A percentile compares a stretch with the other conserved stretches of the same genome.
phyloP scores from a whole-genome alignment of 2,888 invertebrate genomes.

The Drosophila quinaria region DNA sequence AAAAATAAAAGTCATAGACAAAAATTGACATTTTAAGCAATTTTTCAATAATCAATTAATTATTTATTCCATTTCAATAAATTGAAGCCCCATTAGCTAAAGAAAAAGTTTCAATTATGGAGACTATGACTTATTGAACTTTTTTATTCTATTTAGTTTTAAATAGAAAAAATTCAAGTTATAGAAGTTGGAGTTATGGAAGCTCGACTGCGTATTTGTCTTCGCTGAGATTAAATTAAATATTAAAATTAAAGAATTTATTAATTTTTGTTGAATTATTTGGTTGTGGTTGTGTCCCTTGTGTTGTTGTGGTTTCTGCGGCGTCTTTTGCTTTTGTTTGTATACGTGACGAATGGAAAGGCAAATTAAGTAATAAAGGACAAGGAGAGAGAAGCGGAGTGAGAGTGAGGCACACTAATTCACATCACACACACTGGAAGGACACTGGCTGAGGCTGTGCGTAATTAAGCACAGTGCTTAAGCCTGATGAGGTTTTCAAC shows the following conservation, averaged over 20 bases:
- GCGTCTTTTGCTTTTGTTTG: constrained; percentile 21
- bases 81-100: no score
- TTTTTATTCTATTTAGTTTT: no score
- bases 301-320: constrained; percentile 33
- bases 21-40: no score
- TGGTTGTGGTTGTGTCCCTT: constrained; percentile 14
- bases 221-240: not conserved
- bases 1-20: no score
- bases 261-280: constrained; percentile 10
- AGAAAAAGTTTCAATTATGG: no score
- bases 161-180: no score
- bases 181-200: no score
- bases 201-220: no score
- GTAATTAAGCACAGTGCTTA: constrained; percentile 74
- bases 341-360: constrained; percentile 29
- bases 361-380: constrained; percentile 42
- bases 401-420: not conserved
- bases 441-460: constrained; percentile 26
- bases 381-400: not conserved
- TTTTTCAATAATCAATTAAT: no score
- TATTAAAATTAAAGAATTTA: constrained; percentile 20
- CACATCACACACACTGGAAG: constrained; percentile 26
- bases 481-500: constrained; percentile 77
- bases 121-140: no score
- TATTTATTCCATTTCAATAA: no score